Conservation (phyloP, 1,140 invertebrate genomes). For the Cherax quadricarinatus region DNA sequence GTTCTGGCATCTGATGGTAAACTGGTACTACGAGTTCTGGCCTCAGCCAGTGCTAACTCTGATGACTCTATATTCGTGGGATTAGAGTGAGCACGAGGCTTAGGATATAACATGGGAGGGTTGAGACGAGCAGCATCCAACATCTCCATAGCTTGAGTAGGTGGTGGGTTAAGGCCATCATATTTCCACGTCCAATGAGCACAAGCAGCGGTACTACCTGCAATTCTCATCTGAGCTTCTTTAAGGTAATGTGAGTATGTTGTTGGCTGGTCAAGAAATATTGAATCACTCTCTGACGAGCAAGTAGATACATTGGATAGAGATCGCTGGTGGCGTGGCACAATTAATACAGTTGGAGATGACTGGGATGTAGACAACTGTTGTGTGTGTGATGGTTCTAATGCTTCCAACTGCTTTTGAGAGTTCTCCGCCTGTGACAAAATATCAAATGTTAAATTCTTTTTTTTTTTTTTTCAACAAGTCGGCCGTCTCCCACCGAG, state of each 20-base stretch:
- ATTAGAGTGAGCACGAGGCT: conserved; percentile 70
- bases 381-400: neutral
- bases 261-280: conserved; percentile 35
- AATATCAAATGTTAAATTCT: neutral
- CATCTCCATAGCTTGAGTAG: conserved; percentile 73
- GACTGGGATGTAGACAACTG: neutral
- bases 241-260: conserved; percentile 81
- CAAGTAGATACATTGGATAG: conserved; percentile 38
- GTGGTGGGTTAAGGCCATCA: conserved; percentile 81
- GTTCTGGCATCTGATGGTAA: conserved; percentile 25
- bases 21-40: conserved; percentile 35
- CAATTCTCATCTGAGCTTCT: conserved; percentile 87
- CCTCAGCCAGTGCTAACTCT: conserved; percentile 2
- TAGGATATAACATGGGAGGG: conserved; percentile 53
- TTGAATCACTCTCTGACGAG: conserved; percentile 37
- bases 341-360: neutral
- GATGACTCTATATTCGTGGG: conserved; percentile 17
- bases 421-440: neutral
- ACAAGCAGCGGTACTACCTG: conserved; percentile 85
- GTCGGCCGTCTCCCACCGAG: too few species aligned
- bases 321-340: conserved; percentile 45
- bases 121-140: conserved; percentile 65
- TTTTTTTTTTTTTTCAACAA: too few species aligned
- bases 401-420: neutral
- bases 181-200: conserved; percentile 87